Evolutionary conservation across 2,797 vertebrate species (phyloP).

Genomic region (Alcedo quadribrachys): DNA sequence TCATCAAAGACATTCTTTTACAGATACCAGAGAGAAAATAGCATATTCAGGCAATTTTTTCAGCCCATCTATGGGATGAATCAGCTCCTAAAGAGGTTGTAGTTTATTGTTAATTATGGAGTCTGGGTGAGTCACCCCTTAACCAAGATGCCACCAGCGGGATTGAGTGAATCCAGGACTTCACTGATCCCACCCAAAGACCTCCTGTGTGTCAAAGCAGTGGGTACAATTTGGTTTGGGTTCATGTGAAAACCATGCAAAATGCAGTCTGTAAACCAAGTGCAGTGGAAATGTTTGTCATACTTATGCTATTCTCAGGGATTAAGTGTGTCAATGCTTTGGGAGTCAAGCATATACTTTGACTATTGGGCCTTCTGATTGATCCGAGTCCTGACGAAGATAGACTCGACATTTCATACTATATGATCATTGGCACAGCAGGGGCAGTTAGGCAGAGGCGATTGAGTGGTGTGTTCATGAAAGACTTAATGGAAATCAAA

Average conservation of each 20-base stretch:
- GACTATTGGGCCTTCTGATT: constrained; percentile 22
- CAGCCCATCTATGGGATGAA: background rate
- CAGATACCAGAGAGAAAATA: background rate
- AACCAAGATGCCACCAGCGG: background rate
- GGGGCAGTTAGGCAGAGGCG: background rate
- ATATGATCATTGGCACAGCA: constrained; percentile 25
- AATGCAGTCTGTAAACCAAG: background rate
- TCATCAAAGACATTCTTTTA: background rate
- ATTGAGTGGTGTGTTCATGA: constrained; percentile 5
- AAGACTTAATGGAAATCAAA: constrained; percentile 50
- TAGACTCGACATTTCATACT: background rate
- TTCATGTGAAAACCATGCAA: background rate
- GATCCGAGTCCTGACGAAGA: background rate
- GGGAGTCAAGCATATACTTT: background rate
- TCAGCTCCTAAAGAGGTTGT: background rate
- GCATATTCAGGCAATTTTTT: background rate
- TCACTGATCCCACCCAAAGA: background rate
- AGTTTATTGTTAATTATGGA: background rate
- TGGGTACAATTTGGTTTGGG: background rate
- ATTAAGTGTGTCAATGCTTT: background rate
- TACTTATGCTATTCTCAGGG: background rate
- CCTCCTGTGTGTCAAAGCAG: background rate
- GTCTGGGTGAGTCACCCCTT: background rate
- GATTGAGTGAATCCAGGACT: background rate
- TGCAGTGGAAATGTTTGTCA: background rate